phyloP scores from a whole-genome alignment of 2,113 vertebrate species.

The Rhinoptilus africanus region DNA sequence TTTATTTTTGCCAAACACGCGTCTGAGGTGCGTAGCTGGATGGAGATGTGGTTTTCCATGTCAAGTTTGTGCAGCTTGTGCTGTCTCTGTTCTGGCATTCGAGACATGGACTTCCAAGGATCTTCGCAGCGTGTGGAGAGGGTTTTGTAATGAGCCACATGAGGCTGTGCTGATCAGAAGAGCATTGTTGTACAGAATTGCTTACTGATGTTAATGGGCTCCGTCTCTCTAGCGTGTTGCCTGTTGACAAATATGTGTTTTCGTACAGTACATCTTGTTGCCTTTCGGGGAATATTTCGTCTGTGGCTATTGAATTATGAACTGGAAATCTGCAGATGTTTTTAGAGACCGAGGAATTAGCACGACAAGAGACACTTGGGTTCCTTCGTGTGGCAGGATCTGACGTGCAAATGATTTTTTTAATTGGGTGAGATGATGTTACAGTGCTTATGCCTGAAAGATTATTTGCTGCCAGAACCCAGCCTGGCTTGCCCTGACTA shows the following conservation, averaged over 20 bases:
- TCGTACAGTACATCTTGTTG: not conserved
- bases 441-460: not conserved
- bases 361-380: not conserved
- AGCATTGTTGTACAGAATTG: not conserved
- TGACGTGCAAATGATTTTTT: not conserved
- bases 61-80: not conserved
- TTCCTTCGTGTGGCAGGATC: not conserved
- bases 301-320: slow-evolving; percentile 1
- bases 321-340: not conserved
- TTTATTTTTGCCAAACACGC: not conserved
- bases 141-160: not conserved
- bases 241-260: not conserved
- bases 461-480: not conserved
- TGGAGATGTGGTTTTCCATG: not conserved
- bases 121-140: fast-evolving
- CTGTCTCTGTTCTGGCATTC: not conserved
- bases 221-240: not conserved
- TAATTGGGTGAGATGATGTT: not conserved
- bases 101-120: not conserved
- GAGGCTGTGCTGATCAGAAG: not conserved
- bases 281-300: not conserved
- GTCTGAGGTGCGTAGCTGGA: not conserved
- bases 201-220: not conserved
- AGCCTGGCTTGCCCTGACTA: not conserved
- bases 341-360: not conserved